These are phyloP conservation scores for Penaeus vannamei DNA, from an alignment of 1,140 invertebrate genomes.

Conservation along the genomic window DNA sequence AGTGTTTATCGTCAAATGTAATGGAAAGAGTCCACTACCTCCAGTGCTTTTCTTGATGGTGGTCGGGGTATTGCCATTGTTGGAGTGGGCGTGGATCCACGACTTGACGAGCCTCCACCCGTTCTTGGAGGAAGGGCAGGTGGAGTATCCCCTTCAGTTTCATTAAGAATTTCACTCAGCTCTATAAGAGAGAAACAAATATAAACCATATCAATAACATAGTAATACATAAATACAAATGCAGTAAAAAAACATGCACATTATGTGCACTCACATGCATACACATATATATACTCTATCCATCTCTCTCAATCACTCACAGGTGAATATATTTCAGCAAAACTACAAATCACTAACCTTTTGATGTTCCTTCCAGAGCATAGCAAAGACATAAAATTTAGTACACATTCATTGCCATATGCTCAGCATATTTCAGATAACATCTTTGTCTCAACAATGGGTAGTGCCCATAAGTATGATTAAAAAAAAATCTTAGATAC, in stretches of 20 bases:
- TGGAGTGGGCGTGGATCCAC: conserved; percentile 76
- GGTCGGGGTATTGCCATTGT: conserved; percentile 87
- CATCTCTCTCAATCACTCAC: too few species aligned
- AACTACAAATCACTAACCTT: neutral
- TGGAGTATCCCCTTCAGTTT: conserved; percentile 69
- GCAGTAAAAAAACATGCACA: conserved; percentile 5
- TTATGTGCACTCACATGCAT: neutral
- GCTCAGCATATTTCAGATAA: too few species aligned
- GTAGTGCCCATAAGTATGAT: too few species aligned
- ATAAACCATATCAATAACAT: conserved; percentile 16
- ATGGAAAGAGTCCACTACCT: conserved; percentile 39
- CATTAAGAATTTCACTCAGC: conserved; percentile 79
- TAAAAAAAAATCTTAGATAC: too few species aligned
- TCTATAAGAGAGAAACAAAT: conserved; percentile 73
- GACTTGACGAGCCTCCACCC: conserved; percentile 74
- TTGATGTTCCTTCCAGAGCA: neutral
- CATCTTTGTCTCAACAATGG: too few species aligned
- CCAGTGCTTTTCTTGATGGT: conserved; percentile 78
- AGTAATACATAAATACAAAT: neutral
- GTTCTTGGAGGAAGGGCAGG: conserved; percentile 78
- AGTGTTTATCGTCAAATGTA: neutral
- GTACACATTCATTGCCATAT: too few species aligned
- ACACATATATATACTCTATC: too few species aligned
- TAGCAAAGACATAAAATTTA: neutral
- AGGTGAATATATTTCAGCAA: neutral